These are phyloP conservation scores for Ochropleura plecta DNA, from an alignment of 2,888 invertebrate species.

Conservation along the genomic window DNA sequence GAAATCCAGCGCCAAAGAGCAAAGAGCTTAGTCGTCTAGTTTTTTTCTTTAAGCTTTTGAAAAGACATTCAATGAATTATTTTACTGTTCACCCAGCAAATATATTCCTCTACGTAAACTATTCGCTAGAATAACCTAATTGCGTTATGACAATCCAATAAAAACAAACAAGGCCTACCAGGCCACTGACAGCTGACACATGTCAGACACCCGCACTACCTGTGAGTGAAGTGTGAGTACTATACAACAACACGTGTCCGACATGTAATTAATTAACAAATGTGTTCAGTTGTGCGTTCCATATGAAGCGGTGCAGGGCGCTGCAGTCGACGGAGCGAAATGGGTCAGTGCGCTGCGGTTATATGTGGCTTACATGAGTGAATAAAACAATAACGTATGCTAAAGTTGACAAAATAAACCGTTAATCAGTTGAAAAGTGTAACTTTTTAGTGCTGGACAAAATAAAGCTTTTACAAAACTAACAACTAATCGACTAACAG, in stretches of 20 bases:
- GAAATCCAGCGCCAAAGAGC: neutral
- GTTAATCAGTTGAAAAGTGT: neutral
- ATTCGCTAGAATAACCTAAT: neutral
- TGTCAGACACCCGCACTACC: neutral
- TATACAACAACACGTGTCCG: conserved; percentile 19
- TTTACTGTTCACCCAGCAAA: neutral
- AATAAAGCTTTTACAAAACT: neutral
- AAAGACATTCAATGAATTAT: neutral
- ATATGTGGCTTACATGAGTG: neutral
- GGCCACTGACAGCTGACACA: conserved; percentile 13
- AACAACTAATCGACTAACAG: no score
- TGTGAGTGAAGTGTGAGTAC: neutral
- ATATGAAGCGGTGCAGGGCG: conserved; percentile 3
- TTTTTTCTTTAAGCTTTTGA: neutral
- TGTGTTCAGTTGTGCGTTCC: conserved; percentile 14
- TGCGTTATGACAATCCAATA: neutral
- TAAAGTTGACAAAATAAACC: neutral
- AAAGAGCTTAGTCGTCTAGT: neutral
- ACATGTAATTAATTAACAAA: conserved; percentile 5
- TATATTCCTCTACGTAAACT: neutral
- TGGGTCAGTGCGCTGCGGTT: conserved; percentile 5
- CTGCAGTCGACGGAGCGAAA: neutral
- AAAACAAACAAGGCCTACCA: neutral
- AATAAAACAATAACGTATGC: neutral
- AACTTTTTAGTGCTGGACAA: neutral